Evolutionary conservation across 2,888 invertebrate genomes (phyloP), one percentile per base, ranked within the genome.

Genomic region (Ornithoptera priamus): DNA sequence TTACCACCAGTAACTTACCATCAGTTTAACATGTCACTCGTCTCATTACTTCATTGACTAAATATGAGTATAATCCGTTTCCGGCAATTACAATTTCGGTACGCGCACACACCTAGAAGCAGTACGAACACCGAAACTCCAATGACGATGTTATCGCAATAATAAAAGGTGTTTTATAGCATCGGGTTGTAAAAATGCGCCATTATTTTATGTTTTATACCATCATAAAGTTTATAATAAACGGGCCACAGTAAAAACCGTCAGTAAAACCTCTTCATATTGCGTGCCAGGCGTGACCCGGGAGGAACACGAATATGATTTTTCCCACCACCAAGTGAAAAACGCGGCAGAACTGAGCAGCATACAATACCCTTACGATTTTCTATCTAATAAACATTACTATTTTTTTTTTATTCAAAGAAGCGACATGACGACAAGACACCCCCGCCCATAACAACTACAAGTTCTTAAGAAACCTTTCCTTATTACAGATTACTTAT

Each of bases 141-240:
- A 80, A 84, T 82, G 79, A 73, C 78, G 82, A 84, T 82, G 85
- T 85, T 86, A 88, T 87, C 87, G 76, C 83, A 79, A 73, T 79
- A 85, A 82, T 88, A 88, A 91, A 90, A 87, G 87, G 89, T 88
- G 88, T 89, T 91, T 90, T 90, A 90, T 84, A 81, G 85, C 83
- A 85, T 83, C 84, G 83, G 83, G 86, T 83, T 87, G 83, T 90
- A 91, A 90, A 90, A 90, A 86, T 86, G 78, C 82, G 83, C 84
- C 86, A 87, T 91, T 89, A 91, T 88, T 88, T 83, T 86, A 89
- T 86, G 82, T 84, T 89, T 91, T 90, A 90, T 89, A 83, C 79
- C 77, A 78, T 77, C 85, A 87, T 92, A 92, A 92, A 90, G 81
- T 89, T 90, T 89, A 89, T 91, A 90, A 90, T 90, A 90, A 90